These are phyloP conservation scores for Corythoichthys haematopterus DNA, from an alignment of 2,113 vertebrate species.

Conservation along the genomic window DNA sequence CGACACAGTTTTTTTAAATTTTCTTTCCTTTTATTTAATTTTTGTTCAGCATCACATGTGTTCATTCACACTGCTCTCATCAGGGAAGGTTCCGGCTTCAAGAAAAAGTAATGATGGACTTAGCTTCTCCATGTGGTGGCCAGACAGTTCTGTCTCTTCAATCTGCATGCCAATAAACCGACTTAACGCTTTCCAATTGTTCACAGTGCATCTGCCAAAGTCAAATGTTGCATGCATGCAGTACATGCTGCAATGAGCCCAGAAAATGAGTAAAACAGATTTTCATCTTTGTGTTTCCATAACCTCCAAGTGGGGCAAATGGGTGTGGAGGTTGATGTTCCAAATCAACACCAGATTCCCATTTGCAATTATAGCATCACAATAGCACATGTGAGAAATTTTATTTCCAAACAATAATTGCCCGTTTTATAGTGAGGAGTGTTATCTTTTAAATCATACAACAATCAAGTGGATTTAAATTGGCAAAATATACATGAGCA, in stretches of 20 bases:
- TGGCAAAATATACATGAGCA: background rate
- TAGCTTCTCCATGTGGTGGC: slow-evolving; percentile 1
- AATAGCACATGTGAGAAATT: background rate
- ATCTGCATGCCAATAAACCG: background rate
- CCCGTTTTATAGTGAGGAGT: background rate
- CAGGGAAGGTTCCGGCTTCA: background rate
- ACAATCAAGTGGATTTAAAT: background rate
- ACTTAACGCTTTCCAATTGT: slow-evolving; percentile 9
- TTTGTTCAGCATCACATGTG: background rate
- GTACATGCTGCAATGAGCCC: slow-evolving; percentile 3
- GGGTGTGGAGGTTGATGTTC: background rate
- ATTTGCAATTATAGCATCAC: background rate
- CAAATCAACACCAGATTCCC: background rate
- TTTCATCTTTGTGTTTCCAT: background rate
- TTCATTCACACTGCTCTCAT: background rate
- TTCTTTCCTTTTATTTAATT: background rate
- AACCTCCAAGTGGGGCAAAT: slow-evolving; percentile 1
- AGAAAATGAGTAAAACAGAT: slow-evolving; percentile 9
- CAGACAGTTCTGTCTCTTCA: slow-evolving; percentile 4
- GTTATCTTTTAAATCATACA: background rate
- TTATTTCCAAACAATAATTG: background rate
- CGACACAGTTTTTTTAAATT: background rate
- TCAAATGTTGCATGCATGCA: slow-evolving; percentile 14
- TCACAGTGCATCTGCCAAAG: slow-evolving; percentile 6
- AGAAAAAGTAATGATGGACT: slow-evolving; percentile 1